phyloP scores from a whole-genome alignment of 2,797 vertebrate genomes.

The Coregonus ussuriensis region DNA sequence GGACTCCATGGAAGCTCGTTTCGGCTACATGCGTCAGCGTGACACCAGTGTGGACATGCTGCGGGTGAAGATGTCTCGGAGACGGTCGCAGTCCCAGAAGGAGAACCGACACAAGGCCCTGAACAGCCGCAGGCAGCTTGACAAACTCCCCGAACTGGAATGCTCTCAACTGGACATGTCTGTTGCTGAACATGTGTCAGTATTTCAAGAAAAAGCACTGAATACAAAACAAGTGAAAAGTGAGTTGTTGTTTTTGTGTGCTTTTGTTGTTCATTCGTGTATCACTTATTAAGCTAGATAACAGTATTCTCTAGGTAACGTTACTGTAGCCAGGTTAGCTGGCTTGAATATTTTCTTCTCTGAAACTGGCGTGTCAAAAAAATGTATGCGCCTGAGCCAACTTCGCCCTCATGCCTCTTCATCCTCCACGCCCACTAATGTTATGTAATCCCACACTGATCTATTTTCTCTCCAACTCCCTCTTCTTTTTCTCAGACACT shows the following conservation, averaged over 20 bases:
- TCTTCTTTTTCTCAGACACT: conserved; percentile 1
- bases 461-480: conserved; percentile 1
- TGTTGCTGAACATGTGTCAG: conserved; percentile 33
- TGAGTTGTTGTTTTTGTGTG: conserved; percentile 26
- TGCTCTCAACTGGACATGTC: conserved; percentile 60
- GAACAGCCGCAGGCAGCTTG: conserved; percentile 81
- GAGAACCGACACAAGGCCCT: conserved; percentile 84
- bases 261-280: no score
- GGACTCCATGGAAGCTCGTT: conserved; percentile 75
- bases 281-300: no score
- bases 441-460: conserved; percentile 1
- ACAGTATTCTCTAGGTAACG: not conserved
- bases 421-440: not conserved
- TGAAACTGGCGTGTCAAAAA: no score
- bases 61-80: conserved; percentile 82
- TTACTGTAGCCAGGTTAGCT: not conserved
- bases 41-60: conserved; percentile 83
- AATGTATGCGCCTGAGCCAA: not conserved
- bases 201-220: conserved; percentile 37
- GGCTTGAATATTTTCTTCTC: not conserved
- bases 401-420: not conserved
- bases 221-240: conserved; percentile 54
- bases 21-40: conserved; percentile 79
- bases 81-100: conserved; percentile 85
- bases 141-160: conserved; percentile 69